phyloP scores from a whole-genome alignment of 2,888 invertebrate genomes.

The Anthophora plumipes region DNA sequence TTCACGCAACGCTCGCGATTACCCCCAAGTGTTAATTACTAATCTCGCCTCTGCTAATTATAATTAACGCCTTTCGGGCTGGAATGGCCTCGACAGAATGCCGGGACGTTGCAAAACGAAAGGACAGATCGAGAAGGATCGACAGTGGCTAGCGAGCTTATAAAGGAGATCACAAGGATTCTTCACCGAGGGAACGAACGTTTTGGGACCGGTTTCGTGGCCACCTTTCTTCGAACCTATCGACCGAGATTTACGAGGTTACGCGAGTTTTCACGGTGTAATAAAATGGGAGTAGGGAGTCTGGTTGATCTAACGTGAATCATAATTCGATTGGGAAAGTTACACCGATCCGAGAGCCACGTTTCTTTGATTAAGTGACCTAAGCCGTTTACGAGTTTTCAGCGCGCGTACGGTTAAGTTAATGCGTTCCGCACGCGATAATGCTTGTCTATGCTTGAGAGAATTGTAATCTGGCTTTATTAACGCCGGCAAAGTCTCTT shows the following conservation, averaged over 20 bases:
- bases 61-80: slow-evolving; percentile 82
- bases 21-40: slow-evolving; percentile 84
- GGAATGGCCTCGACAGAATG: slow-evolving; percentile 52
- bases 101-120: slow-evolving; percentile 67
- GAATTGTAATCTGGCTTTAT: slow-evolving; percentile 37
- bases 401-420: neutral
- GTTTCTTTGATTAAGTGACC: slow-evolving; percentile 28
- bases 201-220: slow-evolving; percentile 53
- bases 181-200: slow-evolving; percentile 8
- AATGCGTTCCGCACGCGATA: slow-evolving; percentile 22
- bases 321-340: slow-evolving; percentile 36
- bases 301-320: slow-evolving; percentile 44
- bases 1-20: slow-evolving; percentile 75
- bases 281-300: slow-evolving; percentile 23
- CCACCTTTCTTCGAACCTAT: slow-evolving; percentile 15
- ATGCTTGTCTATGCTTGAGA: slow-evolving; percentile 24
- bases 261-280: slow-evolving; percentile 52
- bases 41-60: slow-evolving; percentile 83
- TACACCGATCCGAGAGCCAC: neutral
- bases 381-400: slow-evolving; percentile 38
- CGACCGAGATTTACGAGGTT: slow-evolving; percentile 40
- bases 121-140: slow-evolving; percentile 69
- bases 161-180: slow-evolving; percentile 57
- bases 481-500: neutral
- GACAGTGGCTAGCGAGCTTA: slow-evolving; percentile 49